Conservation (phyloP, 2,113 vertebrate genomes). For the Lagenorhynchus albirostris region DNA sequence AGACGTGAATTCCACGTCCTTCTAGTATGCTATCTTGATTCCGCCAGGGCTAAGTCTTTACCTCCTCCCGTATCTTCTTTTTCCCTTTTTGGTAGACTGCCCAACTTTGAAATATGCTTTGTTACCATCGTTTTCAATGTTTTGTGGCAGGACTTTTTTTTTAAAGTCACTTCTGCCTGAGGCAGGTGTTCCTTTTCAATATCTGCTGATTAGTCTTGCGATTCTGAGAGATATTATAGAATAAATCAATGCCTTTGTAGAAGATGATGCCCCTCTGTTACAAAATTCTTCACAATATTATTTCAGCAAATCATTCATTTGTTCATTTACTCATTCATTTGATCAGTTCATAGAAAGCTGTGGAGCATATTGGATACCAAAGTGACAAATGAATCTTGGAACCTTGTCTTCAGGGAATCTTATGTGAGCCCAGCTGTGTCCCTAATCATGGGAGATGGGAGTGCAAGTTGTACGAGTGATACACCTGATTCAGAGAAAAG, state of each 20-base stretch:
- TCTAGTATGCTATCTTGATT: no score
- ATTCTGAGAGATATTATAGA: not conserved
- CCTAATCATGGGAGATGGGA: not conserved
- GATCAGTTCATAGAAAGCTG: not conserved
- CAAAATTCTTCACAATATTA: not conserved
- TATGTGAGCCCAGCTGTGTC: not conserved
- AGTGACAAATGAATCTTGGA: not conserved
- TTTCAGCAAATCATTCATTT: not conserved
- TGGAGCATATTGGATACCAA: not conserved
- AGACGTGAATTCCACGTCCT: no score
- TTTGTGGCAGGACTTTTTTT: not conserved
- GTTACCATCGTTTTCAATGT: not conserved
- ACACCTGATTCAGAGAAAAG: not conserved
- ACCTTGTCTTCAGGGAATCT: not conserved
- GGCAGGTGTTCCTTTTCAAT: not conserved
- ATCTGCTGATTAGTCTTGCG: not conserved
- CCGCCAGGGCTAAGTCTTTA: no score
- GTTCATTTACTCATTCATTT: not conserved
- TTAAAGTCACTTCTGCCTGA: not conserved
- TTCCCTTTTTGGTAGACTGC: not conserved
- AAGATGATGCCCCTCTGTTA: not conserved
- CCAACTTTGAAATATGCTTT: slow-evolving; percentile 15
- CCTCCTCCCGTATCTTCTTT: not conserved
- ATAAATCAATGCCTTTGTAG: not conserved
- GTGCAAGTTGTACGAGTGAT: not conserved